Base-by-base conservation (phyloP, 1,140 invertebrate genomes). In the Trissolcus basalis region DNA sequence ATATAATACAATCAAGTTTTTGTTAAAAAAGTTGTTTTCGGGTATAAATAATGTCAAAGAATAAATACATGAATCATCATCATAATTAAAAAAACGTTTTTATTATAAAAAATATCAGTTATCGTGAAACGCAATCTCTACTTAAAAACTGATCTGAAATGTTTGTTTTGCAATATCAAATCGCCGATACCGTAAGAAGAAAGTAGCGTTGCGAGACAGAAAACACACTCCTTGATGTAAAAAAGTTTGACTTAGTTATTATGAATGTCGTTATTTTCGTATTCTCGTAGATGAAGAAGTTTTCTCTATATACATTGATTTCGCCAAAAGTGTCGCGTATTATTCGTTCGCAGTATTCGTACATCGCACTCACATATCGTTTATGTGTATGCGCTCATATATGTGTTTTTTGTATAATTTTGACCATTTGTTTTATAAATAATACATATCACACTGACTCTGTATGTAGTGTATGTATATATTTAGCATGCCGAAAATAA, bases 381-480 rank as follows among this genome's bases (percentile, higher is more conserved):
- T 68, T 59, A 68, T 70, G 69, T 73, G 69, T 80, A 79, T 80
- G 68, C 76, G 64, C 75, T 72, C 51, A 75, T 77, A 63, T 77
- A 72, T 55, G 45, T 75, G 19, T 68, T 63, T 74, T 67, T 74
- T 74, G 47, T 63, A 58, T 50, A 11, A 19, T 48, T 70, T 71
- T 70, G 72, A 72, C 68, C 59, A 51, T 75, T 74, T 78, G 72
- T 80, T 79, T 64, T 71, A 80, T 82, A 82, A 83, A 82, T 83
- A 83, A 82, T 83, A 83, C 81, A 81, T 83, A 82, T 83, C 80
- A 83, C 80, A 83, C 82, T 81, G 82, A 83, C 80, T 81, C 77
- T 76, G 79, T 80, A 77, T 80, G 82, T 80, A 79, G 56, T 81
- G 79, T 81, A 80, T 82, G 9, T 39, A 39, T 39, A n/a, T 39